phyloP scores from a whole-genome alignment of 23 tunicate genomes.

The Diplosoma virens region DNA sequence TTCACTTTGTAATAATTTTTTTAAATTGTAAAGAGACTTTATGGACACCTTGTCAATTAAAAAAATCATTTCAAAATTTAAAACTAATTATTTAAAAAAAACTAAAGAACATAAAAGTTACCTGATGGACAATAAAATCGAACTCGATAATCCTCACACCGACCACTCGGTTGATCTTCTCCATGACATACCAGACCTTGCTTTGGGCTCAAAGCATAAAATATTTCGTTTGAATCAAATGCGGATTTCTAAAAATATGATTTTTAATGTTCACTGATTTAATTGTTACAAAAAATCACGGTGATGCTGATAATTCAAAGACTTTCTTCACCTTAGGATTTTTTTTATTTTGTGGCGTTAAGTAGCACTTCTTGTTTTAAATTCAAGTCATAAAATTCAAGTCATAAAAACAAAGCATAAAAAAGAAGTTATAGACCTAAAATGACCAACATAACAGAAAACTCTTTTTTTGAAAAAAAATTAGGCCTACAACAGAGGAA shows the following conservation, averaged over 20 bases:
- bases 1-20: too few relatives aligned
- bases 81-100: not conserved
- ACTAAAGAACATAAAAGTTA: not conserved
- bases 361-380: too few relatives aligned
- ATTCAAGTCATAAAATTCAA: too few relatives aligned
- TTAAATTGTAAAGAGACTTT: too few relatives aligned
- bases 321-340: too few relatives aligned
- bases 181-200: slow-evolving; percentile 68
- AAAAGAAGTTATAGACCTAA: not conserved
- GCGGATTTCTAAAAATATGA: slow-evolving; percentile 54
- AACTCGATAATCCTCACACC: slow-evolving; percentile 71
- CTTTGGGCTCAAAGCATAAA: slow-evolving; percentile 26
- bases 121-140: slow-evolving; percentile 73
- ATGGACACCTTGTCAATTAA: too few relatives aligned
- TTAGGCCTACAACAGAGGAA: not conserved
- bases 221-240: slow-evolving; percentile 42
- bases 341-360: too few relatives aligned
- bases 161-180: slow-evolving; percentile 46
- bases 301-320: too few relatives aligned
- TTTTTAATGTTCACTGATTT: too few relatives aligned
- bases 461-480: too few relatives aligned
- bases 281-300: too few relatives aligned
- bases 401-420: not conserved
- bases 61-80: not conserved
- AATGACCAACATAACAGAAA: too few relatives aligned